Conservation (phyloP, 2,113 vertebrate species). For the Neolamprologus hecqui region DNA sequence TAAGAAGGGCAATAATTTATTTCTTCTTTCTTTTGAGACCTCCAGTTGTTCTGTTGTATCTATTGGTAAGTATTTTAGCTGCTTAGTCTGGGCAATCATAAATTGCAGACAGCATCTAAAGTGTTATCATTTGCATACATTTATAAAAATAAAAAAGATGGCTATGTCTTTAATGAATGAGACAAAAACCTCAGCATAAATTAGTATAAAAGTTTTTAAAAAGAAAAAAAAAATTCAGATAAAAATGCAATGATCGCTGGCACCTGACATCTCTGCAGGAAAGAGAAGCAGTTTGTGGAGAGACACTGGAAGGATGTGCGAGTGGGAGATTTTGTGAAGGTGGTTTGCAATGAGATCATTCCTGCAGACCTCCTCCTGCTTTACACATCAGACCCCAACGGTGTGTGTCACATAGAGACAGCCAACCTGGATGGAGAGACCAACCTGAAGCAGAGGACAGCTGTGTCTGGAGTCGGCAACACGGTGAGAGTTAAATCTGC, state of each 20-base stretch:
- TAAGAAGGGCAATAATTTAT: not conserved
- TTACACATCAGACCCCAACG: conserved; percentile 78
- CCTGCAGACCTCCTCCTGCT: conserved; percentile 90
- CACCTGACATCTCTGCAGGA: conserved; percentile 57
- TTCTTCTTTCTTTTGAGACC: not conserved
- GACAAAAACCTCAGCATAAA: not conserved
- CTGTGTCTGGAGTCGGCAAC: conserved; percentile 43
- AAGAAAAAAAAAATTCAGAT: not conserved
- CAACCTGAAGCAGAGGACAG: conserved; percentile 86
- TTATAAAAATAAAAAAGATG: not conserved
- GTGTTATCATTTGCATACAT: not conserved
- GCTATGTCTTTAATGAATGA: not conserved
- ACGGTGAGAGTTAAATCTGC: conserved; percentile 29
- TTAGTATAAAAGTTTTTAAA: not conserved
- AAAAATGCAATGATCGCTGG: not conserved
- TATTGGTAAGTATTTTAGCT: not conserved
- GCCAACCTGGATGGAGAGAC: conserved; percentile 91
- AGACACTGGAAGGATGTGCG: conserved; percentile 84
- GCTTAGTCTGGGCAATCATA: not conserved
- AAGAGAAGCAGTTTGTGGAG: conserved; percentile 69
- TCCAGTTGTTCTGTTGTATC: not conserved
- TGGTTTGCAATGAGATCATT: conserved; percentile 83
- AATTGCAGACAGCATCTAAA: not conserved
- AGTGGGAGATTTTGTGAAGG: conserved; percentile 88
- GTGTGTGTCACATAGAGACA: conserved; percentile 85